Evolutionary conservation across 53 echinoderm and acorn worm species (phyloP).

Genomic region (Mesocentrotus franciscanus): DNA sequence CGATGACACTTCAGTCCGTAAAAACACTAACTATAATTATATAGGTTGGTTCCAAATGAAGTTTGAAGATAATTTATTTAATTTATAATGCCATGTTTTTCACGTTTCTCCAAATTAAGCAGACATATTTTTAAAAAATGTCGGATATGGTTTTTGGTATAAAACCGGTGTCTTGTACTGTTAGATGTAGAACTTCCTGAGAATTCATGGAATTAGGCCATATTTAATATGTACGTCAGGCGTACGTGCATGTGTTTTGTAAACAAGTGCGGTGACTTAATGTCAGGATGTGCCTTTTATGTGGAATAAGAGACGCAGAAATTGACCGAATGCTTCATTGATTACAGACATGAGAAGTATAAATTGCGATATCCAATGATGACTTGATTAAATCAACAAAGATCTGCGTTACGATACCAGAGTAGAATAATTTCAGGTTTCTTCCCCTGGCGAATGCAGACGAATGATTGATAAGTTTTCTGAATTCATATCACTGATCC

Average conservation of each 20-base stretch:
- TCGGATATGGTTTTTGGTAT: neutral
- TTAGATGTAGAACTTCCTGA: neutral
- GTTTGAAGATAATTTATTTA: neutral
- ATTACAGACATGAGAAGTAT: neutral
- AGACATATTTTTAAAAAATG: neutral
- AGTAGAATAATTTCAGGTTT: neutral
- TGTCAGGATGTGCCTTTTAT: neutral
- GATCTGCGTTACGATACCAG: neutral
- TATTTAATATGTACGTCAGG: neutral
- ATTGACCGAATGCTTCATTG: neutral
- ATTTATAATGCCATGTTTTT: neutral
- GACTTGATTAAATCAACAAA: neutral
- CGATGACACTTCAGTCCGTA: neutral
- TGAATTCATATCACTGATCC: neutral
- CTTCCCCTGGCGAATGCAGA: no score
- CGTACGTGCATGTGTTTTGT: neutral
- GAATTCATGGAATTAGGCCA: neutral
- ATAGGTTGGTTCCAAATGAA: neutral
- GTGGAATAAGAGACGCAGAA: neutral
- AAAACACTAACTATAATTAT: no score
- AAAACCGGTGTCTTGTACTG: neutral
- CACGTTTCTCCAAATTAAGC: neutral
- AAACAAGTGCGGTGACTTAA: neutral
- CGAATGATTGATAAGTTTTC: no score
- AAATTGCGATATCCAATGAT: neutral